Evolutionary conservation across 2,113 vertebrate genomes (phyloP).

Genomic region (Butastur rufipennis): DNA sequence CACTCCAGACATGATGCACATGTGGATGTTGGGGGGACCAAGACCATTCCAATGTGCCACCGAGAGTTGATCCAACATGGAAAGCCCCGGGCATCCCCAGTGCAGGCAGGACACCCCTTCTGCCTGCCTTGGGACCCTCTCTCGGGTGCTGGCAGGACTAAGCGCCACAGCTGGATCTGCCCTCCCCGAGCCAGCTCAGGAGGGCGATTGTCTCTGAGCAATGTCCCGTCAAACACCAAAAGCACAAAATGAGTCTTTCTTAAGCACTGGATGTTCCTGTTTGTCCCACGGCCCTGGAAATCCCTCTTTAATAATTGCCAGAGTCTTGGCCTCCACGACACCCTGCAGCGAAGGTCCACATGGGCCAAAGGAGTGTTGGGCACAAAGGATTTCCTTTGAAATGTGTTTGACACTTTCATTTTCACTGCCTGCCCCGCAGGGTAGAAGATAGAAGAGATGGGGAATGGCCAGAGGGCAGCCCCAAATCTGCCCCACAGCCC

Average conservation of each 20-base stretch:
- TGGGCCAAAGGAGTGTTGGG: neutral
- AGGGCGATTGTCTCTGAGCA: neutral
- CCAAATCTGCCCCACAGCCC: neutral
- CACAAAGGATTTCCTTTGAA: neutral
- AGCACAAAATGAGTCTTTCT: constrained; percentile 7
- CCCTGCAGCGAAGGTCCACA: neutral
- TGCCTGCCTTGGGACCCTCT: neutral
- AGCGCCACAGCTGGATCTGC: neutral
- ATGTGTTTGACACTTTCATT: neutral
- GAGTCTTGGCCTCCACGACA: neutral
- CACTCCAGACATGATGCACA: accelerated
- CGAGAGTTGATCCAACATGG: neutral
- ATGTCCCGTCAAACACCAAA: neutral
- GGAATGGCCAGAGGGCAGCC: neutral
- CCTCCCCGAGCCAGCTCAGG: accelerated
- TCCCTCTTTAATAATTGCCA: constrained; percentile 19
- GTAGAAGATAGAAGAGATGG: accelerated
- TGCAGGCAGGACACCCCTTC: neutral
- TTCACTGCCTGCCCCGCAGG: neutral
- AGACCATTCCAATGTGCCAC: neutral
- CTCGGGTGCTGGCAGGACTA: accelerated
- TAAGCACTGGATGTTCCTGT: constrained; percentile 8
- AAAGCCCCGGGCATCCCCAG: accelerated
- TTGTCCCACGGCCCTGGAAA: neutral
- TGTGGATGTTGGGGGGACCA: neutral